phyloP scores from a whole-genome alignment of 2,113 vertebrate genomes.

The Chiloscyllium plagiosum region DNA sequence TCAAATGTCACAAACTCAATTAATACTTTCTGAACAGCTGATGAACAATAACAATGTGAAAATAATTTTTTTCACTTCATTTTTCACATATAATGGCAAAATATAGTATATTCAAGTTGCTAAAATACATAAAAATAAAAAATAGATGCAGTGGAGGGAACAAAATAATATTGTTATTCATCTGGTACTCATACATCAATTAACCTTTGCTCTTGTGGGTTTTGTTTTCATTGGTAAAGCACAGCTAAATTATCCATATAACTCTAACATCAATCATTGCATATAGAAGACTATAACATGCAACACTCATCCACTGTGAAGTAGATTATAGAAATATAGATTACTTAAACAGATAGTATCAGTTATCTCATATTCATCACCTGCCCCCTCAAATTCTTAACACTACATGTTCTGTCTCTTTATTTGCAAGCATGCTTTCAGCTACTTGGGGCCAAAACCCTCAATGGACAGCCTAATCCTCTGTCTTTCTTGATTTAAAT shows the following conservation, averaged over 20 bases:
- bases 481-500: background rate
- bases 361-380: background rate
- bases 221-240: background rate
- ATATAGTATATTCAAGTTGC: background rate
- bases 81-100: background rate
- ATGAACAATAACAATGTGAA: conserved; percentile 8
- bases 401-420: background rate
- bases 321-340: background rate
- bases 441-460: background rate
- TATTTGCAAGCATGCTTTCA: background rate
- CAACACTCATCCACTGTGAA: background rate
- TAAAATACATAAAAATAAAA: background rate
- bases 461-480: background rate
- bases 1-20: background rate
- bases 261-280: background rate
- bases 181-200: background rate
- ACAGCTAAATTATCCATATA: background rate
- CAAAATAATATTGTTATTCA: background rate
- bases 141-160: background rate
- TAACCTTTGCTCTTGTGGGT: background rate
- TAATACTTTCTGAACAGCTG: background rate
- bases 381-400: background rate
- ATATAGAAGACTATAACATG: background rate
- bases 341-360: background rate
- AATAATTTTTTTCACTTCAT: background rate